phyloP scores from a whole-genome alignment of 2,888 invertebrate genomes.

The Sussaba pulchella region DNA sequence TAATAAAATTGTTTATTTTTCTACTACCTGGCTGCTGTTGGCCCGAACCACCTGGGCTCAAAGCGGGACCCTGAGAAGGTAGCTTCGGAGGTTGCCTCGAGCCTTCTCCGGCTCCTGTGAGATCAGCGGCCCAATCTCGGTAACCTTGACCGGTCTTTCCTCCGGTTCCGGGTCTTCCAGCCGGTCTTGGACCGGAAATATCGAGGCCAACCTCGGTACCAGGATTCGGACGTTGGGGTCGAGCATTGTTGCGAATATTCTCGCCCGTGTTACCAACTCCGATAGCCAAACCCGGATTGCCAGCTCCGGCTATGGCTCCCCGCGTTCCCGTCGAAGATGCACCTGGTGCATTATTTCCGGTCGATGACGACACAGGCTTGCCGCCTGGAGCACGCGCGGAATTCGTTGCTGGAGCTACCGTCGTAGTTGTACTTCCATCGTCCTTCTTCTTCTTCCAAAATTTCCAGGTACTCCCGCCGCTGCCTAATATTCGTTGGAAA shows the following conservation, averaged over 20 bases:
- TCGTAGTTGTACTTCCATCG: no score
- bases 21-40: conserved; percentile 54
- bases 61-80: conserved; percentile 74
- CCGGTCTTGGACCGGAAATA: conserved; percentile 69
- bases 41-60: conserved; percentile 40
- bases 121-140: conserved; percentile 79
- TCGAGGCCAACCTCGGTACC: conserved; percentile 81
- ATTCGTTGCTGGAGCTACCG: no score
- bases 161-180: conserved; percentile 70
- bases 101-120: conserved; percentile 78
- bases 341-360: conserved; percentile 27
- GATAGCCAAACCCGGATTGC: conserved; percentile 76
- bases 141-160: conserved; percentile 74
- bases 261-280: conserved; percentile 74
- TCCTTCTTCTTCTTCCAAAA: no score
- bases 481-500: no score
- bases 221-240: conserved; percentile 75
- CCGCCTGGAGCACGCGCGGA: no score
- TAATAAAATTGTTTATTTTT: background rate
- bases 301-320: conserved; percentile 73
- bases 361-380: conserved; percentile 16
- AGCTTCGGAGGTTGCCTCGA: conserved; percentile 71
- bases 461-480: no score
- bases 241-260: conserved; percentile 72
- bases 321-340: conserved; percentile 66